Evolutionary conservation across 2,888 invertebrate genomes (phyloP), one percentile per base, ranked within the genome.

Genomic region (Rosalia funebris): DNA sequence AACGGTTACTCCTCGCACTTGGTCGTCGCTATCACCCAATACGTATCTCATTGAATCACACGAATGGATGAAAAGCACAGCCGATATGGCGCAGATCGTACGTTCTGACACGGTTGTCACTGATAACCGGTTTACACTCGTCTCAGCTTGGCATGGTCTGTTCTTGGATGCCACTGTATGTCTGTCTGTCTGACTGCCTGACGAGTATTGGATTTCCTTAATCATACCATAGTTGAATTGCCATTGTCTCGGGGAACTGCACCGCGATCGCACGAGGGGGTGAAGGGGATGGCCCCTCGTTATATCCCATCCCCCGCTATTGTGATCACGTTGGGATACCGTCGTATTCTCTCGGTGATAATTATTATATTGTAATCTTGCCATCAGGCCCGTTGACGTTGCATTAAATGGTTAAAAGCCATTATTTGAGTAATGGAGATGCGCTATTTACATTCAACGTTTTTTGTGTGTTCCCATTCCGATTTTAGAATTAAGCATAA

Each of bases 201-300:
- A n/a, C n/a, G n/a, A n/a, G 48, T 16, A 39, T 60, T 60, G 45
- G 61, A 57, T 63, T 63, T 44, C 55, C 60, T 60, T 58, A 62
- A 62, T 65, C 60, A 53, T 48, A 41, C 34, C 56, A 61, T 42
- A 53, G 61, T 57, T 45, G 57, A 56, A 45, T 48, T 48, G 44
- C 56, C 46, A 52, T 52, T 53, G 53, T 57, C 56, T 56, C 41
- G 46, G 42, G 52, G 52, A 57, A 47, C 45, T 55, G 1, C 37
- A 14, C n/a, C 53, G 31, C 15, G 32, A 45, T 36, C 37, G n/a
- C n/a, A n/a, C 16, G 55, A n/a, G n/a, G 55, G 55, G 55, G 55
- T 9, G 37, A 37, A 37, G 39, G 11, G 15, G 31, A n/a, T 16
- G 19, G 20, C 45, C 45, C 31, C 45, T 37, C 39, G 17, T 42